phyloP scores from a whole-genome alignment of 2,888 invertebrate species.

The Augiades crinisus region DNA sequence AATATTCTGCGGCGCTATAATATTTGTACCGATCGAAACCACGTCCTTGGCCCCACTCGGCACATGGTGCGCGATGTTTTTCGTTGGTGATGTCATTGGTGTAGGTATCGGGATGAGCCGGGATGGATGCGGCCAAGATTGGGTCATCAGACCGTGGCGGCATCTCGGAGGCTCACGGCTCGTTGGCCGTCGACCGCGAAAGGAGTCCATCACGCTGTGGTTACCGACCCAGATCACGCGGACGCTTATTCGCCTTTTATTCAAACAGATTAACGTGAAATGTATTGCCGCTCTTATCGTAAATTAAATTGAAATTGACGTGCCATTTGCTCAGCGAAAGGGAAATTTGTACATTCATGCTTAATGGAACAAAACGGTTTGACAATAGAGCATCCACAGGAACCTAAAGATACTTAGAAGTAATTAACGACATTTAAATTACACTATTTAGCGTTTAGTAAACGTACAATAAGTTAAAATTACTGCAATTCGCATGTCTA shows the following conservation, averaged over 20 bases:
- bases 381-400: neutral
- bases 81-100: conserved; percentile 66
- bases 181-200: conserved; percentile 64
- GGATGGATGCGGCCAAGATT: conserved; percentile 72
- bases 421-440: no score
- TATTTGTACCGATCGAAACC: conserved; percentile 55
- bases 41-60: conserved; percentile 61
- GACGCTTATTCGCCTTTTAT: conserved; percentile 57
- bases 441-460: no score
- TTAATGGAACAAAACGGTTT: neutral
- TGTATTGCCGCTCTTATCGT: conserved; percentile 39
- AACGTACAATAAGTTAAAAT: no score
- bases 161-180: conserved; percentile 62
- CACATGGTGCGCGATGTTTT: conserved; percentile 45
- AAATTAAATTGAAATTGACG: conserved; percentile 48
- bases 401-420: no score
- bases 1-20: conserved; percentile 51
- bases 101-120: conserved; percentile 54
- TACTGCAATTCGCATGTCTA: no score
- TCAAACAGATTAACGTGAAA: conserved; percentile 49
- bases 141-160: conserved; percentile 68
- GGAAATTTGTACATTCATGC: conserved; percentile 7
- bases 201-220: conserved; percentile 53
- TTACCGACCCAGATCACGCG: conserved; percentile 63
- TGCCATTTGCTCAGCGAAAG: conserved; percentile 42